Evolutionary conservation across 2,888 invertebrate species (phyloP), one percentile per base, ranked within the genome.

Genomic region (Monopis laevigella): DNA sequence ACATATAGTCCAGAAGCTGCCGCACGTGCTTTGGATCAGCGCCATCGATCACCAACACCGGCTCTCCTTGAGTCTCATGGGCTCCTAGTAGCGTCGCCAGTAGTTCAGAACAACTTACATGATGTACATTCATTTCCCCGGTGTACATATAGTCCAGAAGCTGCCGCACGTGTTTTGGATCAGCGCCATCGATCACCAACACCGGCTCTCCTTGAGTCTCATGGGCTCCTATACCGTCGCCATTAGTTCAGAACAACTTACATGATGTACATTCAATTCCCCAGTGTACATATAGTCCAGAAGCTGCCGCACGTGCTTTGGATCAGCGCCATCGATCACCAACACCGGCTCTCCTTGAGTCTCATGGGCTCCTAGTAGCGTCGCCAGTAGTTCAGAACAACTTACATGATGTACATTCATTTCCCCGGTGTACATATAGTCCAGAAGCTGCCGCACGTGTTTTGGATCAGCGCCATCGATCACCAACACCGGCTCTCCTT

Each of bases 251-350:
- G 94, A 95, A 66, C 96, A 2, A 86, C 90, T 88, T 69, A 94
- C 94, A 80, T 94, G 93, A 60, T 93, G 93, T 44, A 96, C 94
- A 75, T 93, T 94, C 69, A 96, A 95, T 82, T 96, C 96, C 48
- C 96, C 96, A 59, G 93, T 93, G 72, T 96, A 96, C 95, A 96
- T 96, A 65, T 95, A 96, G 68, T 94, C 93, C 42, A 96, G 90
- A 50, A 96, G 84, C 46, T 93, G 93, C 68, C 89, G 89, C 55
- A 96, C 87, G 40, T 82, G 80, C 1, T 54, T 46, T 0, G 81
- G 80, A 41, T 78, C 77, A 0, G 77, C 80, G 2, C 78, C 75
- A 73, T 96, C 95, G 50, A 91, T 88, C 60, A 92, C 95, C 64
- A 92, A 89, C 46, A 95, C 92, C 0, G 75, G 74, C 48, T 78